Percentiles rank a stretch among this genome's conserved stretches.
Conservation (phyloP, 2,888 invertebrate genomes). For the Drosophila hawaiiensis region DNA sequence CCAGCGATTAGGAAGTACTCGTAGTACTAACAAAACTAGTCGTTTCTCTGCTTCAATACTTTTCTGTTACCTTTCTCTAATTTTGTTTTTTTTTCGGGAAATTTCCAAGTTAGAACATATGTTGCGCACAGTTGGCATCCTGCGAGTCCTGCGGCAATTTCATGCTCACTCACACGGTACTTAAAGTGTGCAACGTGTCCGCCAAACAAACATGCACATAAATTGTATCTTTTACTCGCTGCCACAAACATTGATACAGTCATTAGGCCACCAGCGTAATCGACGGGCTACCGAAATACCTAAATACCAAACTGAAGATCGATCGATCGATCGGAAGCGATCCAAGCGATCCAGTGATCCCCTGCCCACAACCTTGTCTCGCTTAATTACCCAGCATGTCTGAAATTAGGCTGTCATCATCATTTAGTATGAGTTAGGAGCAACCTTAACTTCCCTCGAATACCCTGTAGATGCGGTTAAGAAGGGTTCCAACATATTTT, state of each 20-base stretch:
- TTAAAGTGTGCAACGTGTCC: slow-evolving; percentile 46
- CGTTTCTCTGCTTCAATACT: slow-evolving; percentile 24
- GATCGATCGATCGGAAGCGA: slow-evolving; percentile 19
- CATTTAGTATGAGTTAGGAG: slow-evolving; percentile 57
- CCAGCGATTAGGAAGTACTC: slow-evolving; percentile 48
- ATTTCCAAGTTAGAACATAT: slow-evolving; percentile 56
- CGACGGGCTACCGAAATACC: slow-evolving; percentile 49
- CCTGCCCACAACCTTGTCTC: slow-evolving; percentile 38
- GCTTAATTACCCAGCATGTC: slow-evolving; percentile 60
- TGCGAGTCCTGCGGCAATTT: slow-evolving; percentile 57
- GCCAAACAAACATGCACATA: slow-evolving; percentile 56
- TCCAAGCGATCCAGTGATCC: slow-evolving; percentile 16
- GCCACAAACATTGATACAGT: slow-evolving; percentile 65
- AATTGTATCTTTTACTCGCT: slow-evolving; percentile 39
- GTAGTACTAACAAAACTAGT: slow-evolving; percentile 48
- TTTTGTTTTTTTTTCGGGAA: slow-evolving; percentile 27
- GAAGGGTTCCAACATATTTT: slow-evolving; percentile 7
- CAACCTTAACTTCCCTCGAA: not conserved
- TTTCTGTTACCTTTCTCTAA: not conserved
- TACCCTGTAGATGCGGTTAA: slow-evolving; percentile 1
- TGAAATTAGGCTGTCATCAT: slow-evolving; percentile 79
- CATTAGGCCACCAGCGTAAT: slow-evolving; percentile 69
- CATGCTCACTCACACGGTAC: slow-evolving; percentile 70
- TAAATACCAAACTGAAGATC: slow-evolving; percentile 33
- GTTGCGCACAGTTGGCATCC: slow-evolving; percentile 62